Evolutionary conservation across 2,888 invertebrate species (phyloP), one percentile per base, ranked within the genome.

Genomic region (Cosmia trapezina): DNA sequence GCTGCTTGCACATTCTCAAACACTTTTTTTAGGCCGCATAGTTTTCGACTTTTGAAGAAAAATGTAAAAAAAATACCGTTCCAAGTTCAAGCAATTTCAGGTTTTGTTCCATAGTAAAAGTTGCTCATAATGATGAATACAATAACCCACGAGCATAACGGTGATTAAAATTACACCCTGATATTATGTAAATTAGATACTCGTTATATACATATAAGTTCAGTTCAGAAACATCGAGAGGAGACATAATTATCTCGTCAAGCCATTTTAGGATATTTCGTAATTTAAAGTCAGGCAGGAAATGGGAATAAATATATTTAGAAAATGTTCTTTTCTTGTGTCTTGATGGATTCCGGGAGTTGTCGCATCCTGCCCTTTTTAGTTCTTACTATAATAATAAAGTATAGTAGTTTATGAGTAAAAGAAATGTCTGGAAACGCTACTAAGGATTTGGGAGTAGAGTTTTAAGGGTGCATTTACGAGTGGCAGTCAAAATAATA

Each of bases 341-440:
- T 22, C 70, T 41, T 81, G 81, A 78, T 49, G 81, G 57, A 81
- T 78, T 76, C 70, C 54, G 70, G 65, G 76, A 81, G 47, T 3
- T 47, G 81, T 47, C 41, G 5, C 70, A 63, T 78, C 78, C 78
- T 70, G 78, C 5, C 65, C 76, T 70, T 81, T 81, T 62, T 19
- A 81, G 37, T 65, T 70, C 57, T 81, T 41, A 81, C 17, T 43
- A 22, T 61, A 17, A 37, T 62, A 62, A 57, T 77, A 66, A 80
- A 80, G 4, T 65, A 2, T 12, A n/a, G 7, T 17, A 56, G 4
- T 75, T 78, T 68, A 78, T 37, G 68, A 45, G 49, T 51, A 1
- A 47, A 45, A 14, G 8, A 12, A 17, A 77, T 37, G 4, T 49
- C 8, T 77, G n/a, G 28, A 47, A 43, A 7, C 8, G 49, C 9